Evolutionary conservation across 2,113 vertebrate genomes (phyloP).

Genomic region (Hymenochirus boettgeri): DNA sequence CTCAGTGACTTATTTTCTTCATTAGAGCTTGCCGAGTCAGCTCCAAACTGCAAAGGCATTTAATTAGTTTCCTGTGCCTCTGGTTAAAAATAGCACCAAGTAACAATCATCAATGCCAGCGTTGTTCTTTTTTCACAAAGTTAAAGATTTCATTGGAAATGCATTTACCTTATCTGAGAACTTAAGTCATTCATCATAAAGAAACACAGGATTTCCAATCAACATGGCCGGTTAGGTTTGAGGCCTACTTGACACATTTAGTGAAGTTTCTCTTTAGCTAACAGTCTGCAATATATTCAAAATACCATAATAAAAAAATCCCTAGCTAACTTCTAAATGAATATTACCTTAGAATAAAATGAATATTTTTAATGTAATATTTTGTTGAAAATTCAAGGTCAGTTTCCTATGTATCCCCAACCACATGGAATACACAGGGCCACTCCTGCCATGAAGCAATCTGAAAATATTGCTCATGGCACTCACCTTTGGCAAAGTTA

Average conservation of each 20-base stretch:
- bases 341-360: too few relatives aligned
- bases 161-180: slow-evolving; percentile 46
- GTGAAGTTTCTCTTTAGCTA: too few relatives aligned
- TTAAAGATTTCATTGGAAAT: slow-evolving; percentile 58
- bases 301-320: too few relatives aligned
- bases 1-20: slow-evolving; percentile 40
- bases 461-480: too few relatives aligned
- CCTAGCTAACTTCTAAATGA: too few relatives aligned
- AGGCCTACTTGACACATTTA: slow-evolving; percentile 50
- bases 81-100: slow-evolving; percentile 52
- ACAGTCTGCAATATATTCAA: too few relatives aligned
- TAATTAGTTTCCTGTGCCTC: slow-evolving; percentile 53
- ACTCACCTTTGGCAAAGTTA: too few relatives aligned
- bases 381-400: too few relatives aligned
- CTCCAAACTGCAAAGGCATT: slow-evolving; percentile 42
- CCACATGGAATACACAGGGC: too few relatives aligned
- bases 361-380: too few relatives aligned
- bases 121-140: slow-evolving; percentile 53
- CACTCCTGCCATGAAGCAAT: too few relatives aligned
- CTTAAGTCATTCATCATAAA: slow-evolving; percentile 53
- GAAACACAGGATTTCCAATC: slow-evolving; percentile 51
- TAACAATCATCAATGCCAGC: slow-evolving; percentile 49
- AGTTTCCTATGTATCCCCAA: too few relatives aligned
- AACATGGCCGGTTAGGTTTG: slow-evolving; percentile 42
- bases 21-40: slow-evolving; percentile 36